Evolutionary conservation across 2,888 invertebrate genomes (phyloP), one percentile per base, ranked within the genome.

Genomic region (Cataglyphis albicans): DNA sequence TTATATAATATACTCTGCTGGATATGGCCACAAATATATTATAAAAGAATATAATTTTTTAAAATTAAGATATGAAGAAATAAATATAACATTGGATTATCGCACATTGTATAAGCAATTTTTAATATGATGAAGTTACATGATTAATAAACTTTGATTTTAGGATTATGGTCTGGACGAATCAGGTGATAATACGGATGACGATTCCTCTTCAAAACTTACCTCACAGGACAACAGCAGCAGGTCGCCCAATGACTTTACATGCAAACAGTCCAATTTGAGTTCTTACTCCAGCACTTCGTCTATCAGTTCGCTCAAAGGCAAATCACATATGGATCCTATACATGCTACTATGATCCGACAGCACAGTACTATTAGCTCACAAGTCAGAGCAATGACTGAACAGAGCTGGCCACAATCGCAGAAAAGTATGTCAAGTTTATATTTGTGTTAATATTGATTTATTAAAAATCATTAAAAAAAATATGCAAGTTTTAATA

Each of bases 111-210:
- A 48, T n/a, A 4, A 59, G 6, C 25, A 0, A n/a, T 32, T 15
- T 35, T 35, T 32, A n/a, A 21, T 32, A 15, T 4, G 1, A 44
- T 21, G 6, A 32, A 44, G 3, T 9, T 35, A 0, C 12, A 68
- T 10, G 5, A 59, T 48, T 52, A 32, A 52, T 59, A 25, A 15
- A 38, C n/a, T 52, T 12, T 12, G n/a, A 74, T 65, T 93, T 82
- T 95, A 97, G 95, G 97, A 97, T 93, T 97, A 97, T 91, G 97
- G 97, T 48, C 95, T 97, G 86, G 97, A 97, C 92, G 97, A 97
- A 93, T 97, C 97, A 84, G 97, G 96, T 92, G 96, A 95, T 72
- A 96, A 96, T 90, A 96, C 96, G 0, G 96, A 95, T 67, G 96
- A 96, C 87, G 96, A 96, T 91, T 92, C 95, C 89, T 93, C 94